A percentile compares a stretch with the other conserved stretches of the same genome.
These are phyloP conservation scores for Melanerpes formicivorus DNA, from an alignment of 2,113 vertebrate genomes.

Conservation along the genomic window DNA sequence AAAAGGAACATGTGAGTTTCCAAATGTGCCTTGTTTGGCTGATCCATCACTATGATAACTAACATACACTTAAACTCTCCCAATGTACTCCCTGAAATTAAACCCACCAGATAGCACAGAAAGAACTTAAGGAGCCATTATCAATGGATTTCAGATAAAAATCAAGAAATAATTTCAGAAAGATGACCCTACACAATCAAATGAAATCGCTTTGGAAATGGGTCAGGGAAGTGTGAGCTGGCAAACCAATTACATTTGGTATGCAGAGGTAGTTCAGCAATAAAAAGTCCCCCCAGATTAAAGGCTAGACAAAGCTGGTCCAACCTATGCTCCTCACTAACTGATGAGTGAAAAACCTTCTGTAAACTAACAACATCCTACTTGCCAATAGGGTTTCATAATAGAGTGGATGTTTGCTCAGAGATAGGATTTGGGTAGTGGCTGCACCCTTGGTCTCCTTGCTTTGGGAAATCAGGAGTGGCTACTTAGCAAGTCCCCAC, in stretches of 20 bases:
- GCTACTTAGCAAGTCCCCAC: neutral
- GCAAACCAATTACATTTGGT: neutral
- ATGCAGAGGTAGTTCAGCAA: neutral
- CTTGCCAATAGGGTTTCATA: rapidly evolving
- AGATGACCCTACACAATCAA: constrained; percentile 21
- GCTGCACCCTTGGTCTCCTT: neutral
- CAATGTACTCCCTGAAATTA: constrained; percentile 55
- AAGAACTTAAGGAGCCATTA: constrained; percentile 48
- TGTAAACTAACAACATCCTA: neutral
- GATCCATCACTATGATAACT: constrained; percentile 58
- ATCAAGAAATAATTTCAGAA: constrained; percentile 58
- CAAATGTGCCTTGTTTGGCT: constrained; percentile 45
- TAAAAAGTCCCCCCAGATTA: neutral
- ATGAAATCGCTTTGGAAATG: neutral
- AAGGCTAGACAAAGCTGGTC: neutral
- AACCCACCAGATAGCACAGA: constrained; percentile 29
- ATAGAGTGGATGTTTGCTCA: neutral
- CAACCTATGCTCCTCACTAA: neutral
- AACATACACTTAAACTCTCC: constrained; percentile 53
- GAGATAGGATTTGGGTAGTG: neutral
- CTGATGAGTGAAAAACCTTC: neutral
- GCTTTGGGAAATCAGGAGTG: neutral
- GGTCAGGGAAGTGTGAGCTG: neutral
- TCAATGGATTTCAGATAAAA: constrained; percentile 65
- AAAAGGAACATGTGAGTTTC: constrained; percentile 49